Base-by-base conservation (phyloP, 2,797 vertebrate genomes). In the Ispidina lecontei region DNA sequence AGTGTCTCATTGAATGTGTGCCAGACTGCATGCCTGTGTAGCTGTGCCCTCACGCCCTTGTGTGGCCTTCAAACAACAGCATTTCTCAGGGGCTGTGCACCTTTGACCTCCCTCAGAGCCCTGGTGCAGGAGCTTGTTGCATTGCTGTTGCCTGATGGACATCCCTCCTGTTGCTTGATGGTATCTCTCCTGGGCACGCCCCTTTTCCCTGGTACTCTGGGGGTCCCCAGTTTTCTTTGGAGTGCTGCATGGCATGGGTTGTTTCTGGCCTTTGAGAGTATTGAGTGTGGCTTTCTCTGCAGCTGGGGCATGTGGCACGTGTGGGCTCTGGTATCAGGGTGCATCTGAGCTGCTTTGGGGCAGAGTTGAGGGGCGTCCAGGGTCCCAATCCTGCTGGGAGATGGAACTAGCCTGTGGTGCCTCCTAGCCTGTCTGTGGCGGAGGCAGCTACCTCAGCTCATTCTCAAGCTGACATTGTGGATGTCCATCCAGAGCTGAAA, bases 231-330 rank as follows among this genome's bases (percentile, higher is more conserved):
- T 29, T 70, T 51, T 33, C 29, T 78, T n/a, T 11, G 62, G 60
- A 35, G 21, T 11, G 21, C 46, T 59, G 60, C 20, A 10, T 47
- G 79, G 31, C 41, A 59, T 2, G 9, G 31, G 56, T 25, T 55
- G 22, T 26, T 56, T 14, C 75, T 71, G 49, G 37, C 56, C 31
- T 9, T 2, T 10, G 41, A 54, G 43, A 82, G 23, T 29, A 7
- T 1, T 6, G 44, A 52, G 22, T 1, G 3, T 37, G 65, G 47
- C 17, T 89, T 49, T 37, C 18, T 46, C 14, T 84, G 63, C 26
- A 0, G 1, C 54, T 17, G 62, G 43, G 29, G 8, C 29, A 8
- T 4, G 23, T 43, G 23, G 29, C 58, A 37, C 1, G 0, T 10
- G 1, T 3, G 6, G 23, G 7, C 25, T 81, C 16, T 49, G 78